A percentile compares a stretch with the other conserved stretches of the same genome.
phyloP scores from a whole-genome alignment of 2,888 invertebrate species.

The Camptogramma bilineatum region DNA sequence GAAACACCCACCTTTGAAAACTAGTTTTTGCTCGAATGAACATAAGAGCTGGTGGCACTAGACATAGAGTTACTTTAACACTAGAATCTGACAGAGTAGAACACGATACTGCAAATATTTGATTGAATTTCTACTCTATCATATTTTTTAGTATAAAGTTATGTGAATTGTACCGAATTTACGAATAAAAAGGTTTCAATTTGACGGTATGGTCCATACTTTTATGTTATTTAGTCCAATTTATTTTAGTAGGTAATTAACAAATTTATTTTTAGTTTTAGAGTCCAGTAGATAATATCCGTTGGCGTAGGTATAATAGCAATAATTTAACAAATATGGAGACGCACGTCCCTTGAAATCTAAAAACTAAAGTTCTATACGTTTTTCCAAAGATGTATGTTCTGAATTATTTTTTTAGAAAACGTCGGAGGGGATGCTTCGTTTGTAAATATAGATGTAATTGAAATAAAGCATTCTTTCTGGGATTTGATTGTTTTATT shows the following conservation, averaged over 20 bases:
- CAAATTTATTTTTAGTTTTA: conserved; percentile 33
- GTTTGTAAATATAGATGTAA: conserved; percentile 66
- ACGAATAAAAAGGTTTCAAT: conserved; percentile 6
- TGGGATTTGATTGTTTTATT: conserved; percentile 48
- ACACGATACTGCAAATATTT: too few relatives aligned
- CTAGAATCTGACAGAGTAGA: too few relatives aligned
- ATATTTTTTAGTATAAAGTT: too few relatives aligned
- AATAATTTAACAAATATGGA: conserved; percentile 37
- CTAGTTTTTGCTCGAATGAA: too few relatives aligned
- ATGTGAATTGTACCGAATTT: not conserved
- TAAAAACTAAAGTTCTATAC: conserved; percentile 50
- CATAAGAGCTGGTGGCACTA: too few relatives aligned
- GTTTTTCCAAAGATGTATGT: conserved; percentile 67
- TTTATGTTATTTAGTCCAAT: conserved; percentile 41
- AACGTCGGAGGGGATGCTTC: conserved; percentile 57
- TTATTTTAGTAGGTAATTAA: conserved; percentile 39
- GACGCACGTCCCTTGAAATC: conserved; percentile 32
- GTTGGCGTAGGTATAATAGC: conserved; percentile 29
- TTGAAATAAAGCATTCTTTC: conserved; percentile 67
- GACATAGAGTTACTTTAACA: too few relatives aligned
- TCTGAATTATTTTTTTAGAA: conserved; percentile 68
- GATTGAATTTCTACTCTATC: too few relatives aligned
- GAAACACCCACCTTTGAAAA: too few relatives aligned
- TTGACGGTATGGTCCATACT: conserved; percentile 33
- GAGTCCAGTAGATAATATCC: conserved; percentile 17